Percentiles rank a stretch among this genome's conserved stretches.
Conservation (phyloP, 2,113 vertebrate genomes). For the Pomatorhinus ruficollis region DNA sequence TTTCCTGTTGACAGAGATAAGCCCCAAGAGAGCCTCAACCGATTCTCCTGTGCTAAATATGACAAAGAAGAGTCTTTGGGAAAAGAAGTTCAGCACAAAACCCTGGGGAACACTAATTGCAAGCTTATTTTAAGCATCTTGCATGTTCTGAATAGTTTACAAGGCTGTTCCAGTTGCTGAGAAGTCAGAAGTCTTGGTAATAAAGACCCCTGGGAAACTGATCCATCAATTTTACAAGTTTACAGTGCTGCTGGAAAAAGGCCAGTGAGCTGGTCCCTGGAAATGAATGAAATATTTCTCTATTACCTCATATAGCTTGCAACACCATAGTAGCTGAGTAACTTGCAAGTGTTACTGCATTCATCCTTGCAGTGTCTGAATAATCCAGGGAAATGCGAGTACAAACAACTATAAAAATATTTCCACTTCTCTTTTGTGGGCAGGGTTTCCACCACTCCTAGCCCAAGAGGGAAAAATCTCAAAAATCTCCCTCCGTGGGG, state of each 20-base stretch:
- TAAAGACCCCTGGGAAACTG: constrained; percentile 37
- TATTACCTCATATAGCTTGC: constrained; percentile 44
- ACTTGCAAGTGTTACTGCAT: neutral
- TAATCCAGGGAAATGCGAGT: neutral
- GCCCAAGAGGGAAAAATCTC: neutral
- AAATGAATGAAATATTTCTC: constrained; percentile 51
- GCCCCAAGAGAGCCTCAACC: neutral
- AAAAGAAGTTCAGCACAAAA: neutral
- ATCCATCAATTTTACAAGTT: constrained; percentile 46
- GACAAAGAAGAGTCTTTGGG: constrained; percentile 7
- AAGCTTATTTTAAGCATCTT: constrained; percentile 27
- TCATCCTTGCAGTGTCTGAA: neutral
- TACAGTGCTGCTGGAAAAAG: constrained; percentile 10
- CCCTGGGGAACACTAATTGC: neutral
- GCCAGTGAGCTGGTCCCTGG: neutral
- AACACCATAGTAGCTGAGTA: neutral
- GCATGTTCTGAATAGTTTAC: neutral
- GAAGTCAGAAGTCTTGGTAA: constrained; percentile 31
- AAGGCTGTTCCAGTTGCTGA: constrained; percentile 7
- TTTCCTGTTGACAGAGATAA: constrained; percentile 30
- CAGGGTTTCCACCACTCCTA: neutral
- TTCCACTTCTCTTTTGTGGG: neutral
- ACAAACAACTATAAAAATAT: neutral
- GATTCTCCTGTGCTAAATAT: neutral
- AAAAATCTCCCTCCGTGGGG: rapidly evolving